A percentile compares a stretch with the other conserved stretches of the same genome.
phyloP scores from a whole-genome alignment of 2,888 invertebrate species.

The Kuschelorhynchus macadamiae region DNA sequence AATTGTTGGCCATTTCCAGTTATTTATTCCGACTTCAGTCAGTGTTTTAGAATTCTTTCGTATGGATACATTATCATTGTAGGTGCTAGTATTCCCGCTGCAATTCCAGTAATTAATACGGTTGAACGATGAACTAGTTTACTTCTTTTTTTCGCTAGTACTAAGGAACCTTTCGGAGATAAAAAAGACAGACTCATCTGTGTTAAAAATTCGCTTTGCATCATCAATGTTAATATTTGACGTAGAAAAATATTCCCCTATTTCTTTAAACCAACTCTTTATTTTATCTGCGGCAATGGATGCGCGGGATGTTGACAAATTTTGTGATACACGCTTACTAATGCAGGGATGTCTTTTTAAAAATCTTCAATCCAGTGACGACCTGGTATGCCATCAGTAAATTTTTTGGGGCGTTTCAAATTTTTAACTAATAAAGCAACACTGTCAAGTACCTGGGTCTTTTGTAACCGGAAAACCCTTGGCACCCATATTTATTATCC shows the following conservation, averaged over 20 bases:
- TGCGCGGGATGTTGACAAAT: slow-evolving; percentile 15
- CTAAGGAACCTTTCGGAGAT: slow-evolving; percentile 31
- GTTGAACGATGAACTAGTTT: slow-evolving; percentile 41
- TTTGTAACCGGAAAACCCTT: slow-evolving; percentile 60
- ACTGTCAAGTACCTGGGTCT: slow-evolving; percentile 40
- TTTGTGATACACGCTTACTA: slow-evolving; percentile 9
- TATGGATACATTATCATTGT: slow-evolving; percentile 35
- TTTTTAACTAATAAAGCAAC: slow-evolving; percentile 25
- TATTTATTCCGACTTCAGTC: too few species aligned
- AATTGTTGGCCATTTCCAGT: too few species aligned
- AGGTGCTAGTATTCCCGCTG: slow-evolving; percentile 18
- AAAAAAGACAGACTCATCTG: slow-evolving; percentile 45
- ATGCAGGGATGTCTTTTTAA: slow-evolving; percentile 12
- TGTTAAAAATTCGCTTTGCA: slow-evolving; percentile 37
- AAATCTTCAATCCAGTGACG: slow-evolving; percentile 11
- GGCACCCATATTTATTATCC: slow-evolving; percentile 51
- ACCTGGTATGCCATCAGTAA: slow-evolving; percentile 3
- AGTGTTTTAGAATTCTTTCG: slow-evolving; percentile 20
- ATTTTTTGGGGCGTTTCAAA: slow-evolving; percentile 18
- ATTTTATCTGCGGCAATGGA: slow-evolving; percentile 36
- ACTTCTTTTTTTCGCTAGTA: slow-evolving; percentile 44
- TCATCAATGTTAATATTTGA: slow-evolving; percentile 35
- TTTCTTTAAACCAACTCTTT: slow-evolving; percentile 40
- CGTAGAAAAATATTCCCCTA: slow-evolving; percentile 39
- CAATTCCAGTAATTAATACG: slow-evolving; percentile 20